Base-by-base conservation (phyloP, 2,888 invertebrate species). In the Acanthosoma haemorrhoidale region DNA sequence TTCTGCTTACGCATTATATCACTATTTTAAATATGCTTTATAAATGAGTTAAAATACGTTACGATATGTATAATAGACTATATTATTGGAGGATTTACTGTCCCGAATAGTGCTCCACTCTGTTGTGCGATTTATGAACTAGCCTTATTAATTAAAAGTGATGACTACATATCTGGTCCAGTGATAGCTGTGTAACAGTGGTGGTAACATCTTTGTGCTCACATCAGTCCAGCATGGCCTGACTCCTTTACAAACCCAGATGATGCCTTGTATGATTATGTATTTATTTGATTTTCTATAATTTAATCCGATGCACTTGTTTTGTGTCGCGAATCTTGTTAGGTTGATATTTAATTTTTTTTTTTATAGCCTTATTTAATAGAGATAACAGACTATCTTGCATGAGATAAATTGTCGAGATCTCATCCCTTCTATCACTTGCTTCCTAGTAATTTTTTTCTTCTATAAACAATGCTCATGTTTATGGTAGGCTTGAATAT, bases 61-160 rank as follows among this genome's bases (percentile, higher is more conserved):
- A n/a, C n/a, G n/a, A n/a, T n/a, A n/a, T n/a, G n/a, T n/a, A n/a
- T n/a, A n/a, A n/a, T n/a, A n/a, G n/a, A n/a, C n/a, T n/a, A n/a
- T n/a, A n/a, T n/a, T n/a, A n/a, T n/a, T n/a, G n/a, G n/a, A n/a
- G n/a, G n/a, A n/a, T n/a, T n/a, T n/a, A n/a, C 25, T 25, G 5
- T n/a, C n/a, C 29, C 29, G 51, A 13, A 51, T 36, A 61, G 61
- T 61, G 61, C 18, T 61, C 36, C 61, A 61, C 61, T 61, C 61
- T 61, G 61, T 21, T 61, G 61, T 61, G 61, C 61, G 61, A 61
- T 61, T 61, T 61, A 61, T 61, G 18, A 32, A 61, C 61, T 61
- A 61, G 32, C 13, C 61, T 61, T 16, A 34, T 36, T 36, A 36
- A 61, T 61, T 61, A 61, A 61, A 61, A 61, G 38, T 36, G 61